A percentile compares a stretch with the other conserved stretches of the same genome.
Conservation (phyloP, 2,113 vertebrate genomes). For the Polypterus bichir region DNA sequence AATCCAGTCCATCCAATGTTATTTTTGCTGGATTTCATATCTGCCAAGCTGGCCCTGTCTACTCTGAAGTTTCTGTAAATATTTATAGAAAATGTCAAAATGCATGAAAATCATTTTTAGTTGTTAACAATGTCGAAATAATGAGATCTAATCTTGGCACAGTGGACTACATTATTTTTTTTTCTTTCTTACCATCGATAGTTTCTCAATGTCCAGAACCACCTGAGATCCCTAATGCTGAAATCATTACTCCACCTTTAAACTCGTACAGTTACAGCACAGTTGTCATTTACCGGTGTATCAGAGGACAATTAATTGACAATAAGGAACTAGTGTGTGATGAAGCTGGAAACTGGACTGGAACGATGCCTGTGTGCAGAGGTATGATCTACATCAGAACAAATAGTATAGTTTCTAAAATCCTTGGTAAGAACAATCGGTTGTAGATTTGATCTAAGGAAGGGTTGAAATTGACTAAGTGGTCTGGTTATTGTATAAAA, state of each 20-base stretch:
- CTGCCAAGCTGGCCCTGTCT: no score
- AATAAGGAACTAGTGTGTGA: conserved; percentile 6
- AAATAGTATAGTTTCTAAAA: neutral
- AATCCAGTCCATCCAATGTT: no score
- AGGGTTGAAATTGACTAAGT: no score
- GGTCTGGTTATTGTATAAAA: neutral
- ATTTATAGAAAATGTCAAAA: no score
- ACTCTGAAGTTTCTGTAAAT: no score
- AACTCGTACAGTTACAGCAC: conserved; percentile 16
- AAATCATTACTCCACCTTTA: neutral
- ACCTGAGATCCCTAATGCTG: conserved; percentile 27
- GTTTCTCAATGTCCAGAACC: conserved; percentile 31
- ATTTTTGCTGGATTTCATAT: no score
- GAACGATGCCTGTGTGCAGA: conserved; percentile 30
- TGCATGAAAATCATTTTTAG: no score
- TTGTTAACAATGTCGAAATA: no score
- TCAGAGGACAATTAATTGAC: conserved; percentile 30
- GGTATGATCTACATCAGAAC: conserved; percentile 21
- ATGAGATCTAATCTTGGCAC: no score
- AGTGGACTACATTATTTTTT: no score
- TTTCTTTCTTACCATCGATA: conserved; percentile 10
- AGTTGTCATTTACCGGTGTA: conserved; percentile 31
- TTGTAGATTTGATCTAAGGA: neutral
- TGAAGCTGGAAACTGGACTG: conserved; percentile 25
- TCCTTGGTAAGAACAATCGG: neutral